phyloP scores from a whole-genome alignment of 2,113 vertebrate genomes.

The Origma solitaria region DNA sequence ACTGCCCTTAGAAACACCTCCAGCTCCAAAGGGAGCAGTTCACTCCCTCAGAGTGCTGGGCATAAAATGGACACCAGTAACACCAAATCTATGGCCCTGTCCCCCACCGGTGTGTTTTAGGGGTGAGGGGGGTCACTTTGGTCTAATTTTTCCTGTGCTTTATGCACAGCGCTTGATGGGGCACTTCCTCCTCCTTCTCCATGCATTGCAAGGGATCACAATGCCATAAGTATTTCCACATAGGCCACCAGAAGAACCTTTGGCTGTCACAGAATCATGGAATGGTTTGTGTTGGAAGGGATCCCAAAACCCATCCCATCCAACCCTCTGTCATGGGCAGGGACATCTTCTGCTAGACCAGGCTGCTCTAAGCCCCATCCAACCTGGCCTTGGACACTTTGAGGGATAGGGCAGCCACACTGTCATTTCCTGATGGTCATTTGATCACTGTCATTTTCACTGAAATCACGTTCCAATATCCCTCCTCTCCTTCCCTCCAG shows the following conservation, averaged over 20 bases:
- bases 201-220: background rate
- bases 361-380: background rate
- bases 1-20: background rate
- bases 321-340: background rate
- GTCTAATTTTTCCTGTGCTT: background rate
- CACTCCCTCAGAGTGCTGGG: accelerated
- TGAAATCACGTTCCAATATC: background rate
- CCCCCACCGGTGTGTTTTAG: background rate
- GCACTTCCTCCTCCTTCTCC: background rate
- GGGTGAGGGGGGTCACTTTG: background rate
- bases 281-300: background rate
- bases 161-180: background rate
- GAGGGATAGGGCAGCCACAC: background rate
- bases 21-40: background rate
- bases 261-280: background rate
- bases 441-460: background rate
- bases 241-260: background rate
- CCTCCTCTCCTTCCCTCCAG: background rate
- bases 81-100: accelerated
- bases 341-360: background rate
- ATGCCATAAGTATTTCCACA: background rate
- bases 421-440: accelerated
- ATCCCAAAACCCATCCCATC: background rate
- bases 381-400: background rate
- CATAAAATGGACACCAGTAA: accelerated